Base-by-base conservation (phyloP, 2,113 vertebrate genomes). In the Bufo bufo region DNA sequence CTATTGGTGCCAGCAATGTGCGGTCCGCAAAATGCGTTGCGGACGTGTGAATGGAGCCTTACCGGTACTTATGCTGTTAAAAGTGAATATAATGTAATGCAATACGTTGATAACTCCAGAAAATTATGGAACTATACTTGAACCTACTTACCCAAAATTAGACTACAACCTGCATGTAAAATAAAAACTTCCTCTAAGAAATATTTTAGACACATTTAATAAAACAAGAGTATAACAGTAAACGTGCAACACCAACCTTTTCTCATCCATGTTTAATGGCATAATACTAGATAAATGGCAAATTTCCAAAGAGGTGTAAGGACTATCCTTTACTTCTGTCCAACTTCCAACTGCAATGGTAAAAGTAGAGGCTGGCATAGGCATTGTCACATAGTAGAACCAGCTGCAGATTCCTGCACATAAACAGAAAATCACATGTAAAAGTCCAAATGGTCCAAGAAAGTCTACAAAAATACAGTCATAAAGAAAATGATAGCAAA, bases 361-460 rank as follows among this genome's bases (percentile, higher is more conserved):
- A 90, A 99, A 97, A 66, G 98, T 99, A 56, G 98, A 98, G 75
- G 98, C 97, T 14, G 98, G 98, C 98, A 99, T 97, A 14, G 97
- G 97, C 97, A 99, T 99, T 49, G 97, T 97, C 78, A 99, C 97
- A 16, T 97, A 97, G 93, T 97, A 99, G 92, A 96, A 93, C 98
- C 98, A 99, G 82, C 93, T 94, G 78, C 90, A 93, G 45, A 91
- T 82, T 87, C 91, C 98, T 99, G 91, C 6, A 89, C 89, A 91
- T 14, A 89, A 65, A 88, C 3, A 83, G 33, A 49, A 82, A 49
- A 75, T 72, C 0, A 66, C 23, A n/a, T 1, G 3, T 23, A 23
- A 10, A 12, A 33, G 66, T 33, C 0, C 3, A 71, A 71, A n/a
- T 11, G 19, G 5, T 20, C 61, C 0, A n/a, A 23, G 19, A 66